phyloP scores from a whole-genome alignment of 2,113 vertebrate species.

The Brachirus orientalis region DNA sequence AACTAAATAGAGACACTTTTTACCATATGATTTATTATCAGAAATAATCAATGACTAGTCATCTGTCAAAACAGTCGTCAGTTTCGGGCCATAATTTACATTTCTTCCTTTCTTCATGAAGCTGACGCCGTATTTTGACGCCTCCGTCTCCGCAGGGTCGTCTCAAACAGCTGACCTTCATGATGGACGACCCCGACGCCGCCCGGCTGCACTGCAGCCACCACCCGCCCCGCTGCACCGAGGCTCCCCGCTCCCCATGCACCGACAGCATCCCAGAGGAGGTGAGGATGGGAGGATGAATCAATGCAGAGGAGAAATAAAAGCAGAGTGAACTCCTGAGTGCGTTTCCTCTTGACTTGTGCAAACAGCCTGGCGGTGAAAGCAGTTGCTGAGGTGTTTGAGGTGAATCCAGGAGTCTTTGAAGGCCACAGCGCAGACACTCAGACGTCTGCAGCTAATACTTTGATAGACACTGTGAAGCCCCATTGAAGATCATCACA shows the following conservation, averaged over 20 bases:
- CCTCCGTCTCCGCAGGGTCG: conserved; percentile 79
- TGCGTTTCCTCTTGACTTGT: not conserved
- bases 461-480: not conserved
- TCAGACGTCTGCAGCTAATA: too few species aligned
- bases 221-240: conserved; percentile 63
- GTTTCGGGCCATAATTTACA: not conserved
- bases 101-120: too few species aligned
- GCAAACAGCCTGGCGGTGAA: conserved; percentile 4
- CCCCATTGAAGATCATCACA: conserved; percentile 25
- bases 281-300: conserved; percentile 58
- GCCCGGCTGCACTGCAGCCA: conserved; percentile 80
- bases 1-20: too few species aligned
- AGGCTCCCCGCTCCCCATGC: conserved; percentile 36
- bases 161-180: conserved; percentile 84
- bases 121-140: not conserved
- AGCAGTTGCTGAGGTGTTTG: conserved; percentile 20
- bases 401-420: conserved; percentile 35
- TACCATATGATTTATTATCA: too few species aligned
- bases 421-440: not conserved
- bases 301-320: not conserved
- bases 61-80: too few species aligned
- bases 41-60: too few species aligned
- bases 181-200: conserved; percentile 84
- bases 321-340: not conserved
- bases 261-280: conserved; percentile 34